phyloP scores from a whole-genome alignment of 1,140 invertebrate genomes.

The Drosophila melanogaster region DNA sequence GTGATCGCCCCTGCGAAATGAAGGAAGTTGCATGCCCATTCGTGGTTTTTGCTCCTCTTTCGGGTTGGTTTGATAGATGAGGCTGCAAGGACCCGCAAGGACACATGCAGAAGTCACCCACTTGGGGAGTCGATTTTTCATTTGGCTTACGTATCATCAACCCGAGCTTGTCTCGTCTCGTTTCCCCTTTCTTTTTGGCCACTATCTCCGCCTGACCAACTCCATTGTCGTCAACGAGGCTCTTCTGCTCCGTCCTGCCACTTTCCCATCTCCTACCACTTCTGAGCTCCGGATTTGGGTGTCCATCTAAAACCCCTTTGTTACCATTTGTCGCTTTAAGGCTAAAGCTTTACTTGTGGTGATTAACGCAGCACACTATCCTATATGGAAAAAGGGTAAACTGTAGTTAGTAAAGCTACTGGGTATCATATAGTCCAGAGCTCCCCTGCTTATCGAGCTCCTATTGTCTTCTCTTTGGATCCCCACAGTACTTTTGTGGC shows the following conservation, averaged over 20 bases:
- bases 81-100: conserved; percentile 11
- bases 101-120: conserved; percentile 33
- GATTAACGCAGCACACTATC: no score
- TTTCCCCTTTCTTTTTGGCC: conserved; percentile 12
- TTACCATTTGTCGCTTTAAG: conserved; percentile 50
- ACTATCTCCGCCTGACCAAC: conserved; percentile 48
- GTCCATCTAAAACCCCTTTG: conserved; percentile 28
- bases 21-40: conserved; percentile 15
- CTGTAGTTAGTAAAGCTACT: not conserved
- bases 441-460: not conserved
- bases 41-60: conserved; percentile 25
- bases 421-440: conserved; percentile 9
- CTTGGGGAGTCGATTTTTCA: conserved; percentile 70
- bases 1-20: not conserved
- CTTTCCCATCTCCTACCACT: conserved; percentile 7
- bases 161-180: conserved; percentile 31
- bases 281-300: conserved; percentile 49
- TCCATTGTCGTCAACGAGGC: conserved; percentile 37
- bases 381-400: not conserved
- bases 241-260: not conserved
- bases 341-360: conserved; percentile 17
- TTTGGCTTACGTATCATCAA: conserved; percentile 56
- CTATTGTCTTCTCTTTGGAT: conserved; percentile 15
- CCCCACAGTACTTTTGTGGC: conserved; percentile 3
- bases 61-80: conserved; percentile 63